Evolutionary conservation across 1,140 invertebrate species (phyloP), one percentile per base, ranked within the genome.

Genomic region (Apis florea): DNA sequence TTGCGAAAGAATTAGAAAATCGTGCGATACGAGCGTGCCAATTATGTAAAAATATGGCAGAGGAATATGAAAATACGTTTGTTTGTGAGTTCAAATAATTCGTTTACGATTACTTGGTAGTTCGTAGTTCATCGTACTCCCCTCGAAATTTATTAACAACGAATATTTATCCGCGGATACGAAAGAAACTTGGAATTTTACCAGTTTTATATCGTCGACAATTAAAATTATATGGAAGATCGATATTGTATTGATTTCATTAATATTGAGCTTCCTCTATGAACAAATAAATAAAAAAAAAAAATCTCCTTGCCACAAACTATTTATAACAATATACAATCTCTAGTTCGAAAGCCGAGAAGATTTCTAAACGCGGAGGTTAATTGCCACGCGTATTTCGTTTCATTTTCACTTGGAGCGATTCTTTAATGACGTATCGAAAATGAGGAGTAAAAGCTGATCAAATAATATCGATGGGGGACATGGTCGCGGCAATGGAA

Each of bases 1-100:
- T 83, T 82, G 67, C 81, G 84, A 80, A 83, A 83, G 85, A 83
- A 61, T 73, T 83, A 64, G 71, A 86, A 83, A 86, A 79, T 66
- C 17, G 61, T 12, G 63, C 21, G 26, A 66, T 73, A 56, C 9
- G 26, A 40, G n/a, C 53, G 11, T 77, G 40, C 64, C 47, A 79
- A 79, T 73, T 79, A 79, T 79, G 49, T 64, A 72, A 72, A 79
- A 64, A n/a, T 51, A 24, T 54, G 58, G 47, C 31, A 26, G 12
- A 21, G 24, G 26, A n/a, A n/a, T n/a, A n/a, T 54, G 21, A 21
- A 56, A 24, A n/a, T 69, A 15, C 10, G 47, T 17, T 31, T 21
- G 19, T 19, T 51, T 47, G n/a, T 53, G 31, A 9, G 31, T 40
- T 24, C n/a, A 19, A 58, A 49, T 21, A 12, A 5, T 40, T 21